Percentiles rank a stretch among this genome's conserved stretches.
These are phyloP conservation scores for Leptinotarsa texana DNA, from an alignment of 1,140 invertebrate genomes.

Conservation along the genomic window DNA sequence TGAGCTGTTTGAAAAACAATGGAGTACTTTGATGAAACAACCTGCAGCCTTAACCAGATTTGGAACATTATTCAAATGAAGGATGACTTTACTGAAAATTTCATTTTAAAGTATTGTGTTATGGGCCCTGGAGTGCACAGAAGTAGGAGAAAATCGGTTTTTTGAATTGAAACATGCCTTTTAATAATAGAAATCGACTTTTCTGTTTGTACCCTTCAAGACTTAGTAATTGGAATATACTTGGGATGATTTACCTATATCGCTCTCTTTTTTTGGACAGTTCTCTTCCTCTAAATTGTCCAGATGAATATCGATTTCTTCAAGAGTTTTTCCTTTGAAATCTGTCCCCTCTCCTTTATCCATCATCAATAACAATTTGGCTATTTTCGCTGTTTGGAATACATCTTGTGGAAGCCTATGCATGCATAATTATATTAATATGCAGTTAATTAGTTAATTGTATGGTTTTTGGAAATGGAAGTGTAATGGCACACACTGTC, in stretches of 20 bases:
- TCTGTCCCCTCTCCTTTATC: conserved; percentile 33
- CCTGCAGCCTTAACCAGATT: not conserved
- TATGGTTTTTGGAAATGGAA: not conserved
- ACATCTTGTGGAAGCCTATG: conserved; percentile 32
- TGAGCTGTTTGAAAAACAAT: conserved; percentile 4
- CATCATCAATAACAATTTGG: conserved; percentile 37
- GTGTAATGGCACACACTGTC: not conserved
- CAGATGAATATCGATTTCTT: conserved; percentile 34
- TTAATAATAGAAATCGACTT: conserved; percentile 6
- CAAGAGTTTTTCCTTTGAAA: conserved; percentile 30
- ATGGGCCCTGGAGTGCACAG: not conserved
- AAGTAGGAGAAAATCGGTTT: not conserved
- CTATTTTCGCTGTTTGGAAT: conserved; percentile 37
- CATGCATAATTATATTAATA: conserved; percentile 13
- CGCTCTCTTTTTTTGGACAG: conserved; percentile 2
- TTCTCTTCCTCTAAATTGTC: conserved; percentile 13
- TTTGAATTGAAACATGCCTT: not conserved
- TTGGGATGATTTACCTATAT: conserved; percentile 4
- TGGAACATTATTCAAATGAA: conserved; percentile 4
- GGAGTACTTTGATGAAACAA: conserved; percentile 5
- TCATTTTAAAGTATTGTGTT: conserved; percentile 4
- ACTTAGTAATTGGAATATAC: conserved; percentile 9
- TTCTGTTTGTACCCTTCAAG: conserved; percentile 6
- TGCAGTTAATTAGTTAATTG: conserved; percentile 1
- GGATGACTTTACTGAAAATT: conserved; percentile 4